Base-by-base conservation (phyloP, 2,888 invertebrate genomes). In the Aporophyla nigra region DNA sequence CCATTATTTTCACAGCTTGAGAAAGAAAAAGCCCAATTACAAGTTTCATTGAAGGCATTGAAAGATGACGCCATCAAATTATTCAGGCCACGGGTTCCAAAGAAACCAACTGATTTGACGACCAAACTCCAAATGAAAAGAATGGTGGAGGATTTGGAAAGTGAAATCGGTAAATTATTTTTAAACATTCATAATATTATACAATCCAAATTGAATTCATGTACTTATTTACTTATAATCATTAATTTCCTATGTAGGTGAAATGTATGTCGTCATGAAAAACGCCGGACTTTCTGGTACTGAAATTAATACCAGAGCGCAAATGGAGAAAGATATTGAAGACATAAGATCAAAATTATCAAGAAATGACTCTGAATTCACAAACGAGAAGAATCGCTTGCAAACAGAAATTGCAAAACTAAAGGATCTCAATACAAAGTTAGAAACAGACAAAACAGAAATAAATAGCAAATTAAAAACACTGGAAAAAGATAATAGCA, bases 131-230 rank as follows among this genome's bases (percentile, higher is more conserved):
- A 98, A 93, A 94, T 99, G 89, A 98, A 98, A 88, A 98, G 97
- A 89, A 98, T 98, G 98, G 98, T 99, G 4, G 98, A 98, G 77
- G 99, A 99, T 84, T 96, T 99, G 86, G 99, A 99, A 94, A 98
- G 97, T 90, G 99, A 99, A 97, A 98, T 99, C 85, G 98, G 98
- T 97, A 94, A 59, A 33, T 12, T 0, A 56, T 56, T 33, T 51
- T 62, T 51, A 33, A 46, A 51, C 16, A 21, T 27, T 5, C 19
- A 9, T 16, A n/a, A 16, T 59, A 1, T 63, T 5, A 7, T 49
- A n/a, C 49, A 72, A 40, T 46, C 7, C 7, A n/a, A 6, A 71
- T 19, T 7, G 19, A 51, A 51, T 16, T 19, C 51, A 19, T 19
- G 51, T 51, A 49, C 5, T 5, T 19, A 49, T 16, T 5, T 19